Evolutionary conservation across 1,140 invertebrate genomes (phyloP).

Genomic region (Oryctes rhinoceros): DNA sequence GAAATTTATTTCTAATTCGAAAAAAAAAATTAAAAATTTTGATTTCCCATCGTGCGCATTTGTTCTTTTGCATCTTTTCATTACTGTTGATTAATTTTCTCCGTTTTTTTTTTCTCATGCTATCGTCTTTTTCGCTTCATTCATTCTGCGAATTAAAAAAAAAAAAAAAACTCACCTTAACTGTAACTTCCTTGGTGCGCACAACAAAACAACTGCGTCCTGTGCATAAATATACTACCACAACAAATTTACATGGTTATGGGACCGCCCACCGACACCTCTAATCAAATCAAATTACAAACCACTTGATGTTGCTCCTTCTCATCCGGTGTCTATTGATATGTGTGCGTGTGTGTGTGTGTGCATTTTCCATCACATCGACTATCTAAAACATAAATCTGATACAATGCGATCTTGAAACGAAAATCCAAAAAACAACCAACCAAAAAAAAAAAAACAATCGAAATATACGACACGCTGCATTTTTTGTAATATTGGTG

Average conservation of each 20-base stretch:
- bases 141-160: slow-evolving; percentile 9
- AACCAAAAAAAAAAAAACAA: background rate
- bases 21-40: background rate
- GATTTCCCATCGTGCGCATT: background rate
- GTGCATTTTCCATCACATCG: slow-evolving; percentile 15
- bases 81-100: background rate
- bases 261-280: slow-evolving; percentile 52
- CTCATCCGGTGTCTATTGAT: background rate
- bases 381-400: slow-evolving; percentile 15
- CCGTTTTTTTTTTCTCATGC: background rate
- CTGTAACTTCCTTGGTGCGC: slow-evolving; percentile 33
- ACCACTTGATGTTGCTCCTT: background rate
- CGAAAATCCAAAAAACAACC: background rate
- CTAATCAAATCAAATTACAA: background rate
- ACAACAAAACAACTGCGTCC: slow-evolving; percentile 28
- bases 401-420: slow-evolving; percentile 17
- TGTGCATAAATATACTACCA: slow-evolving; percentile 29
- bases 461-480: slow-evolving; percentile 21
- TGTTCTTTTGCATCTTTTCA: background rate
- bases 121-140: background rate
- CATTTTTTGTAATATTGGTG: slow-evolving; percentile 47
- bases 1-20: background rate
- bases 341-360: slow-evolving; percentile 17
- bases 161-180: slow-evolving; percentile 31
- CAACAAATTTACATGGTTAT: slow-evolving; percentile 47